A percentile compares a stretch with the other conserved stretches of the same genome.
phyloP scores from a whole-genome alignment of 2,797 vertebrate genomes.

The Cynopterus sphinx region DNA sequence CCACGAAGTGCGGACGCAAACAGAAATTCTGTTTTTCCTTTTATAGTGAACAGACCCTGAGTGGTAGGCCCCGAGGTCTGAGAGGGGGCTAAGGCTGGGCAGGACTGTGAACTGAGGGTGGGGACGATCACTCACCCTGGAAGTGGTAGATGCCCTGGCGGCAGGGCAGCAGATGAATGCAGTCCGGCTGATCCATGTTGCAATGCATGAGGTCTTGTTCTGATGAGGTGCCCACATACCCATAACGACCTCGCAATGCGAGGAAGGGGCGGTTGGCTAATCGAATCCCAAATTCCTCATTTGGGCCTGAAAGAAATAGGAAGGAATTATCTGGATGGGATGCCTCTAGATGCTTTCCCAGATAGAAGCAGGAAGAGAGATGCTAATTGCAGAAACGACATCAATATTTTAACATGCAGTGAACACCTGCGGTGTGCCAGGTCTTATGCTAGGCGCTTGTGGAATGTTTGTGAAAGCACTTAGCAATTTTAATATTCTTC shows the following conservation, averaged over 20 bases:
- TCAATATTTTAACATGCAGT: neutral
- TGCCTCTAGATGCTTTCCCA: neutral
- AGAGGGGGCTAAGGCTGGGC: neutral
- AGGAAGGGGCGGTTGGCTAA: slow-evolving; percentile 80
- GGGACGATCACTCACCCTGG: slow-evolving; percentile 70
- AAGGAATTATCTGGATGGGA: neutral
- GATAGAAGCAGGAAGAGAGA: neutral
- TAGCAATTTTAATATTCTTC: neutral
- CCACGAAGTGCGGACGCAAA: neutral
- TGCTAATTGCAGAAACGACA: neutral
- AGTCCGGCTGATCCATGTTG: slow-evolving; percentile 75
- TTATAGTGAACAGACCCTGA: neutral
- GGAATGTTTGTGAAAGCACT: neutral
- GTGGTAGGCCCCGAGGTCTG: neutral
- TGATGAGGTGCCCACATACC: slow-evolving; percentile 73
- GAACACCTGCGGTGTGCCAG: neutral
- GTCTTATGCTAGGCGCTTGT: neutral
- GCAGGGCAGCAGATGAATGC: slow-evolving; percentile 79
- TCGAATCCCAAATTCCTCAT: slow-evolving; percentile 75
- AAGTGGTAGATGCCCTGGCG: slow-evolving; percentile 79
- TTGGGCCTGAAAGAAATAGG: slow-evolving; percentile 67
- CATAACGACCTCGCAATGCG: slow-evolving; percentile 71
- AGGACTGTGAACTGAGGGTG: neutral
- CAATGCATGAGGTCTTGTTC: slow-evolving; percentile 66
- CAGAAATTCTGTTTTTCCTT: neutral